These are phyloP conservation scores for Galerucella nymphaeae DNA, from an alignment of 2,888 invertebrate species.

Conservation along the genomic window DNA sequence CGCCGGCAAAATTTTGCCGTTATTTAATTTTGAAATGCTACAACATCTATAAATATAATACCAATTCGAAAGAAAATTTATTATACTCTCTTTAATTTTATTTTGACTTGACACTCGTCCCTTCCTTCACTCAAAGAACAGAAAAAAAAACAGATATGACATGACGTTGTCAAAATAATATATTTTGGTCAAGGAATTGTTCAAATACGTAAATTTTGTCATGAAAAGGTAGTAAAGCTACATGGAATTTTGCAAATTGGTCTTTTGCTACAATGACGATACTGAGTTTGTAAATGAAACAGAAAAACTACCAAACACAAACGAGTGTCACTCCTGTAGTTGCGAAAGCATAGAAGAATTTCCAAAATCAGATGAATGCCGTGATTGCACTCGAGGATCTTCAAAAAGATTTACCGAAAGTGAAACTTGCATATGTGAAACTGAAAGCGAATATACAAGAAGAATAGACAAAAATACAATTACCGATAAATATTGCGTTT, in stretches of 20 bases:
- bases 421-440: not conserved
- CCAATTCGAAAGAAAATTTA: no score
- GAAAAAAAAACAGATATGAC: no score
- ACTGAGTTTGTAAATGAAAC: not conserved
- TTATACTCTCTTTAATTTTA: no score
- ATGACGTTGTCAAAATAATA: not conserved
- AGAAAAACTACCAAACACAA: not conserved
- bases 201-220: not conserved
- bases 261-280: not conserved
- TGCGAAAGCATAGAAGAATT: not conserved
- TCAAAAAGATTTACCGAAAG: not conserved
- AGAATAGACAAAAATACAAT: not conserved
- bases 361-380: not conserved
- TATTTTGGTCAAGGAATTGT: not conserved
- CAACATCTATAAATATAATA: no score
- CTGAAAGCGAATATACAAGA: not conserved
- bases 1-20: not conserved
- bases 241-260: conserved; percentile 7
- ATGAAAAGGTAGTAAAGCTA: not conserved
- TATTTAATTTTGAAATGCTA: not conserved
- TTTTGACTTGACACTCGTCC: no score
- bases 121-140: no score
- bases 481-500: not conserved
- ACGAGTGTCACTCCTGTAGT: not conserved
- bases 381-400: not conserved